Base-by-base conservation (phyloP, 2,797 vertebrate genomes). In the Helarctos malayanus region DNA sequence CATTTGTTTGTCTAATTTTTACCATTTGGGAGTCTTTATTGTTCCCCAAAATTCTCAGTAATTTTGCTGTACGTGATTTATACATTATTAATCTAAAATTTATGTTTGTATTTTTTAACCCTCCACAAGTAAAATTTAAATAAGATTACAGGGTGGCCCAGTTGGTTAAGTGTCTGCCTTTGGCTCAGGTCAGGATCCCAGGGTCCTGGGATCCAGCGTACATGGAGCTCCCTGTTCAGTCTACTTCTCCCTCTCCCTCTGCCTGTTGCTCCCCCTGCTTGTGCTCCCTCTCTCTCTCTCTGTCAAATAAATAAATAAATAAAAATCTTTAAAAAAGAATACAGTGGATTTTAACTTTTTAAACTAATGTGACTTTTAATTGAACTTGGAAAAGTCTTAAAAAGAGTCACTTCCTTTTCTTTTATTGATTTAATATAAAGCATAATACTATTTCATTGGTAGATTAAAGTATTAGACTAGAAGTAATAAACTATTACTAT, bases 401-500 rank as follows among this genome's bases (percentile, higher is more conserved):
- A 91, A 96, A 95, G 49, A 69, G 59, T 57, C 41, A 79, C 71
- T 89, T 98, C 97, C 97, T 96, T n/a, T 45, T 45, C 41, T 88
- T 82, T 93, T 9, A 63, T 91, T 94, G 45, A 96, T 97, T 96
- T 98, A 96, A 97, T 93, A 78, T 94, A 93, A 71, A 97, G 19
- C 78, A 89, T 93, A 98, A 94, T 95, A 97, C 94, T 81, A 57
- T 92, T 98, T 97, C 89, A 97, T 47, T 97, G 89, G 92, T 73
- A 98, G 94, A 98, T 96, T 97, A 97, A 98, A 98, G 97, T 96
- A 87, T 97, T 98, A 98, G 76, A 97, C 82, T 96, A 91, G 89
- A 98, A 97, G 93, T 90, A 98, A 97, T 86, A 98, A 96, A 86
- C 91, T 88, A 25, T 94, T 98, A 98, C 98, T 98, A 98, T 83